Evolutionary conservation across 2,113 vertebrate genomes (phyloP).

Genomic region (Sturnira hondurensis): DNA sequence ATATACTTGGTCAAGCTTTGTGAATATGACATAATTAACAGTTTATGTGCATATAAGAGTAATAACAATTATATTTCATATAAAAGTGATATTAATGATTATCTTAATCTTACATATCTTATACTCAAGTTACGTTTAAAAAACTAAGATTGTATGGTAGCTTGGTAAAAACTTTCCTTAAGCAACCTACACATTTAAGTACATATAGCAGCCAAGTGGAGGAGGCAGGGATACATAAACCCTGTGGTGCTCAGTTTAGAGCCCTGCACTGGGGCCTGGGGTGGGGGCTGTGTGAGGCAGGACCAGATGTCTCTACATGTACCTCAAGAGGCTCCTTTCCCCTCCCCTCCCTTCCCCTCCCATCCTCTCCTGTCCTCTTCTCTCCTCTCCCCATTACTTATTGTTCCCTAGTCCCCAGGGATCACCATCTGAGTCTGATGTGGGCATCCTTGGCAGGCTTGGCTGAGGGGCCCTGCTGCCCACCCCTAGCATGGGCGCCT

Average conservation of each 20-base stretch:
- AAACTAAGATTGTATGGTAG: background rate
- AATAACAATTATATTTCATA: background rate
- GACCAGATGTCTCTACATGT: background rate
- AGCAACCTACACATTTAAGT: background rate
- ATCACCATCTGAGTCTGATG: background rate
- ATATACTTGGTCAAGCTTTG: background rate
- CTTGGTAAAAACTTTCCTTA: background rate
- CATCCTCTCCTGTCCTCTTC: too few relatives aligned
- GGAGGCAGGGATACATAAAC: background rate
- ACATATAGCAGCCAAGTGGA: background rate
- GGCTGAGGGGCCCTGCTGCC: background rate
- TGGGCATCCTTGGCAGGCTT: background rate
- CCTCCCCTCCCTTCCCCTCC: too few relatives aligned
- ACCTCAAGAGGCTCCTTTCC: background rate
- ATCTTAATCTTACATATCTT: background rate
- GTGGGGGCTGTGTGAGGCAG: background rate
- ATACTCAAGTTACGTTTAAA: background rate
- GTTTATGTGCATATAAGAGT: background rate
- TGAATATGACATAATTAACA: background rate
- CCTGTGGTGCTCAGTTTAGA: slow-evolving; percentile 21
- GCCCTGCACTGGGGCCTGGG: slow-evolving; percentile 61
- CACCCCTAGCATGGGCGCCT: background rate
- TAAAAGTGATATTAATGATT: background rate
- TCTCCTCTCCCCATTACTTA: background rate
- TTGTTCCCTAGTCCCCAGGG: background rate